Evolutionary conservation across 2,113 vertebrate genomes (phyloP), one percentile per base, ranked within the genome.

Genomic region (Equus quagga): DNA sequence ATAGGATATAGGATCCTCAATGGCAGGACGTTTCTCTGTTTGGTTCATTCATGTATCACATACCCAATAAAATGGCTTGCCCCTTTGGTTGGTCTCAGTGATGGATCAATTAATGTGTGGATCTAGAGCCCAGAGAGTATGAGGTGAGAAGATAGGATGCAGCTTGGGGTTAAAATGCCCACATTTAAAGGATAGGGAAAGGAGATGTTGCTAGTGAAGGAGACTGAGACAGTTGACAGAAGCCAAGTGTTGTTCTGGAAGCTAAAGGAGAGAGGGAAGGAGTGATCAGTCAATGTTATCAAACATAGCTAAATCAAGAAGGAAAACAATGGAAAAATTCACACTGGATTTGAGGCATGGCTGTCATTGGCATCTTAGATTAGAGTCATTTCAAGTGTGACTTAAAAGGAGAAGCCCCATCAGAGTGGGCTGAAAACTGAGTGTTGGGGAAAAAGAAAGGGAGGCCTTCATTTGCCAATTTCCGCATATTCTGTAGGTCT

Each of bases 241-340:
- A 87, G 10, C 28, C n/a, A 26, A 18, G 7, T 44, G 7, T 65
- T 70, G 2, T 67, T 88, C 44, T 88, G 36, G 54, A 79, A 83
- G 76, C 7, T 28, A 6, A 96, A 58, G 13, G 14, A 86, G 24
- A n/a, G 56, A 6, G 10, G 21, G 13, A n/a, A 58, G n/a, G 21
- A 33, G 18, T 8, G 17, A 21, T 15, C 5, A 1, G 1, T 12
- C 19, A 18, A 4, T 18, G 9, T 15, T 31, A 3, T 31, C 46
- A 56, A 46, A 26, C 6, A 85, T 14, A 23, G 60, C 54, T 31
- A 62, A 24, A 44, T 56, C 21, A 90, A 65, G n/a, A 60, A n/a
- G 21, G 41, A 79, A 19, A 46, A 36, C 0, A 2, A 24, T 14
- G 49, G 10, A 3, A 19, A 64, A 58, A 3, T 79, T 69, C 36